phyloP scores from a whole-genome alignment of 2,113 vertebrate genomes.

The Circaetus cinerascens region DNA sequence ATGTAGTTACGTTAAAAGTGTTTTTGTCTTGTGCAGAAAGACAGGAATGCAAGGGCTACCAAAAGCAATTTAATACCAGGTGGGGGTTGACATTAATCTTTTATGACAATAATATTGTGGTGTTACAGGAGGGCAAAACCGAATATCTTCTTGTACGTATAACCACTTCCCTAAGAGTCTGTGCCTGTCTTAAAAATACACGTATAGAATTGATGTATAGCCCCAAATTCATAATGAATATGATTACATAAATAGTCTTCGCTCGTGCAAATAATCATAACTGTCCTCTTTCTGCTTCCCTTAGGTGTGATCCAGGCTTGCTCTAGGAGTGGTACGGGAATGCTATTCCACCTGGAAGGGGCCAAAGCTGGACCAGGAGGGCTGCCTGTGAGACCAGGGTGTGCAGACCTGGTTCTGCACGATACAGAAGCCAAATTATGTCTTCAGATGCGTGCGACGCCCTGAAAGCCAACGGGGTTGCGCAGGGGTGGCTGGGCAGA shows the following conservation, averaged over 20 bases:
- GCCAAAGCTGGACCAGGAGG: not conserved
- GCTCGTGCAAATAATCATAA: not conserved
- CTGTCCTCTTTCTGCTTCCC: not conserved
- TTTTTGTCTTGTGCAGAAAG: slow-evolving; percentile 30
- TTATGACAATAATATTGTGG: slow-evolving; percentile 66
- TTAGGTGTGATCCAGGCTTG: not conserved
- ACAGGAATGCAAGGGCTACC: not conserved
- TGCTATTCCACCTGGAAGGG: not conserved
- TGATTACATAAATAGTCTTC: slow-evolving; percentile 14
- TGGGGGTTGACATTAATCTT: slow-evolving; percentile 67
- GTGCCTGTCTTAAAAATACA: slow-evolving; percentile 41
- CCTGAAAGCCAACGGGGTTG: not conserved
- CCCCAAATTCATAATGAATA: slow-evolving; percentile 30
- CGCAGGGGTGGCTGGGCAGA: not conserved
- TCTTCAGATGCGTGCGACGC: not conserved
- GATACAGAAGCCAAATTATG: not conserved
- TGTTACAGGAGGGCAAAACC: slow-evolving; percentile 54
- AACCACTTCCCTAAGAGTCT: slow-evolving; percentile 42
- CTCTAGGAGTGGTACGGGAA: fast-evolving
- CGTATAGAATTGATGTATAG: not conserved
- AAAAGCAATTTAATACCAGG: slow-evolving; percentile 56
- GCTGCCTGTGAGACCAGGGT: not conserved
- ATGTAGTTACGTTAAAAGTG: slow-evolving; percentile 9
- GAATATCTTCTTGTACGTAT: not conserved
- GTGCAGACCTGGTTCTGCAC: not conserved